Evolutionary conservation across 1,140 invertebrate genomes (phyloP).

Genomic region (Calosoma granatense): DNA sequence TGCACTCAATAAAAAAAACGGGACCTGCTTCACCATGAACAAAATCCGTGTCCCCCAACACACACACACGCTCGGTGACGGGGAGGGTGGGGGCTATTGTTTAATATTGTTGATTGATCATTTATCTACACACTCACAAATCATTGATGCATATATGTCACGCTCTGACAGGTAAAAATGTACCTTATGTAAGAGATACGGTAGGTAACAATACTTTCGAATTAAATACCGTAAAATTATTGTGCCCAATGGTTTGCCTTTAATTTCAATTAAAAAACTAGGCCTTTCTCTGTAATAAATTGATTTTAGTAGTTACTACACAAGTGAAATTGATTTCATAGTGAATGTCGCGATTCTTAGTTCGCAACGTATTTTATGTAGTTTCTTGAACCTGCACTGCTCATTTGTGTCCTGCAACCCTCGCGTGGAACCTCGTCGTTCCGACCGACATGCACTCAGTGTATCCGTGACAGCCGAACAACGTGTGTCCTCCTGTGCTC

Average conservation of each 20-base stretch:
- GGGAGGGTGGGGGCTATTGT: too few species aligned
- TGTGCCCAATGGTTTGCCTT: background rate
- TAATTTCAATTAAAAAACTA: background rate
- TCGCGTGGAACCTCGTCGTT: background rate
- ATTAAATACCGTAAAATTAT: background rate
- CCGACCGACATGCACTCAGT: background rate
- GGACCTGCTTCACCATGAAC: too few species aligned
- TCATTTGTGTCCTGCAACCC: background rate
- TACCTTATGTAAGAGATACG: background rate
- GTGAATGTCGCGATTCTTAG: background rate
- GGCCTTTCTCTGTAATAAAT: slow-evolving; percentile 8
- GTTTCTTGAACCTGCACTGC: background rate
- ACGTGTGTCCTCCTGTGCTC: background rate
- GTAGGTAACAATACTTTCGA: slow-evolving; percentile 1
- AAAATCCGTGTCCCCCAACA: too few species aligned
- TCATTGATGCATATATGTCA: too few species aligned
- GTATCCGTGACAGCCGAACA: background rate
- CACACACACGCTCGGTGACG: too few species aligned
- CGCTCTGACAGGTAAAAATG: background rate
- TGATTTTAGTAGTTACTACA: background rate
- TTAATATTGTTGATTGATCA: too few species aligned
- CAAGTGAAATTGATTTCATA: slow-evolving; percentile 5
- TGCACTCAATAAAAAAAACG: too few species aligned
- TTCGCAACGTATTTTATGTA: background rate
- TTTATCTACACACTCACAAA: too few species aligned